phyloP scores from a whole-genome alignment of 2,888 invertebrate genomes.

The Lepidocyrtoides sp. region DNA sequence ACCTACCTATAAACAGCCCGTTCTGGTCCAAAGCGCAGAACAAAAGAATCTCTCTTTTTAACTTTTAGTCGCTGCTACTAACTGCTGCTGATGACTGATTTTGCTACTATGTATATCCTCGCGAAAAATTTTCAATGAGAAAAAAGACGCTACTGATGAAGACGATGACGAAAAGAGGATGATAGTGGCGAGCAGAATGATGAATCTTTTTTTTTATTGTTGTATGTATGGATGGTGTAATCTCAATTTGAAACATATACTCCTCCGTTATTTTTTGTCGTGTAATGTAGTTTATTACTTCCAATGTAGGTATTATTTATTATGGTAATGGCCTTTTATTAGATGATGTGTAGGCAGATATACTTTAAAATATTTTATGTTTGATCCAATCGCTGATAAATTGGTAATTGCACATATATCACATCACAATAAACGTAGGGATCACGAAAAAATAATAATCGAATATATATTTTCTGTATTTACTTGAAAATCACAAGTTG shows the following conservation, averaged over 20 bases:
- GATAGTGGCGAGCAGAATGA: not conserved
- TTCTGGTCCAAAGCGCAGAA: constrained; percentile 75
- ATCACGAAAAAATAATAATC: not conserved
- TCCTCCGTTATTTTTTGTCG: constrained; percentile 13
- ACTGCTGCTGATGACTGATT: too few species aligned
- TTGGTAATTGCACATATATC: not conserved
- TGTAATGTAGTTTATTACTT: not conserved
- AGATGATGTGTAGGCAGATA: not conserved
- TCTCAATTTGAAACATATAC: not conserved
- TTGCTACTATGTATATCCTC: not conserved
- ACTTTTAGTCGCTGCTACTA: constrained; percentile 30
- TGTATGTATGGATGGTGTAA: constrained; percentile 2
- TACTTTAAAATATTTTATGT: constrained; percentile 1
- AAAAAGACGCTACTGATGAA: constrained; percentile 32
- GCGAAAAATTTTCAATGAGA: not conserved
- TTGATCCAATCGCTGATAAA: not conserved
- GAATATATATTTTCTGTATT: not conserved
- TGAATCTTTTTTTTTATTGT: not conserved
- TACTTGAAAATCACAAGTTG: constrained; percentile 1
- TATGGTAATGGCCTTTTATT: constrained; percentile 12
- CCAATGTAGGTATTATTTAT: constrained; percentile 1
- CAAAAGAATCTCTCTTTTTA: constrained; percentile 77
- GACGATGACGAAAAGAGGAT: not conserved
- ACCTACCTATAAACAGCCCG: constrained; percentile 69
- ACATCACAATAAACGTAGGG: not conserved